Evolutionary conservation across 1,140 invertebrate species (phyloP), one percentile per base, ranked within the genome.

Genomic region (Euwallacea fornicatus): DNA sequence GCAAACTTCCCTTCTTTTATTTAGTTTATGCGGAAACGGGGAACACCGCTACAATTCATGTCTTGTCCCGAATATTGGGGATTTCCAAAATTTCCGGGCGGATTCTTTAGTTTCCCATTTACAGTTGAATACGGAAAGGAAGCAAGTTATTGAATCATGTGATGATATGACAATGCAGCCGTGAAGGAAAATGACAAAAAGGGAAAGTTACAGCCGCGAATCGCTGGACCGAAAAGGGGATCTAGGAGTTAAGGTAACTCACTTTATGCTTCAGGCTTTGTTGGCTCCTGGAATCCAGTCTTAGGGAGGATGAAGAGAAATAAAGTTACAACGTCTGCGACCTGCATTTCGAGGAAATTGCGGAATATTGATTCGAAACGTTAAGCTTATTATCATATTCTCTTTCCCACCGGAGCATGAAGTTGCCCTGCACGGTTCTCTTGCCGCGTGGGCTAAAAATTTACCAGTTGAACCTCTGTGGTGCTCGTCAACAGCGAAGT

Each of bases 101-200:
- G 43, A 43, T 63, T 63, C 61, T 63, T 63, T 63, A 63, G 61
- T 63, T 63, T 63, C 43, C 47, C 47, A 67, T 67, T 67, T 67
- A 41, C 54, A 58, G 55, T 44, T 15, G 55, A 67, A 67, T 55
- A 67, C 65, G 44, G 55, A 67, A 67, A 67, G 65, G 65, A 67
- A 67, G 59, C 53, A 67, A 67, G 54, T 67, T 67, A 67, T 67
- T 67, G 65, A 67, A 67, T 67, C 65, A 67, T 67, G 54, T 59
- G 65, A 67, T 53, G 65, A 67, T 43, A 43, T 67, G 59, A 67
- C 65, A 67, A 67, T 67, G 65, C 53, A 7, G 55, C 43, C 65
- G 65, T 67, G 65, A 55, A 54, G 44, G 55, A 66, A 66, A 55
- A 66, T 56, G 63, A 55, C 63, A 66, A 66, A 55, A 42, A 54